A percentile compares a stretch with the other conserved stretches of the same genome.
phyloP scores from a whole-genome alignment of 2,113 vertebrate genomes.

The Sardina pilchardus region DNA sequence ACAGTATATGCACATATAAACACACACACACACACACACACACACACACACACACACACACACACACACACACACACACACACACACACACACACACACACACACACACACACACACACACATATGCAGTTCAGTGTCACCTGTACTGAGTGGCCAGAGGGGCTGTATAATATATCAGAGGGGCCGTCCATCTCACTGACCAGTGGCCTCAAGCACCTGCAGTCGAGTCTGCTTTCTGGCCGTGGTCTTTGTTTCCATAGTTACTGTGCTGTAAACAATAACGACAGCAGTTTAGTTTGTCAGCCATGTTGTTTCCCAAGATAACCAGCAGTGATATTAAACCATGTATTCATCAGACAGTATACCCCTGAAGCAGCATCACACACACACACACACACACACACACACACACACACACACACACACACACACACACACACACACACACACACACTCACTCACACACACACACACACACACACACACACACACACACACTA shows the following conservation, averaged over 20 bases:
- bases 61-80: too few species aligned
- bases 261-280: background rate
- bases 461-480: background rate
- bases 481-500: too few species aligned
- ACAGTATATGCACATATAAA: too few species aligned
- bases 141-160: too few species aligned
- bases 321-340: background rate
- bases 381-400: background rate
- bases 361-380: background rate
- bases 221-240: background rate
- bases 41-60: background rate
- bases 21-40: background rate
- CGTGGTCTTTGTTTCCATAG: background rate
- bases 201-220: background rate
- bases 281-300: background rate
- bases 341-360: background rate
- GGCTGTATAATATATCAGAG: too few species aligned
- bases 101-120: too few species aligned
- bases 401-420: conserved; percentile 3
- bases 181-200: background rate
- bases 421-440: background rate
- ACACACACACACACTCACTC: background rate
- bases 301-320: background rate
- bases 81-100: too few species aligned
- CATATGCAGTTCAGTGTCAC: too few species aligned